Conservation (phyloP, 2,113 vertebrate genomes). For the Poicephalus gulielmi region DNA sequence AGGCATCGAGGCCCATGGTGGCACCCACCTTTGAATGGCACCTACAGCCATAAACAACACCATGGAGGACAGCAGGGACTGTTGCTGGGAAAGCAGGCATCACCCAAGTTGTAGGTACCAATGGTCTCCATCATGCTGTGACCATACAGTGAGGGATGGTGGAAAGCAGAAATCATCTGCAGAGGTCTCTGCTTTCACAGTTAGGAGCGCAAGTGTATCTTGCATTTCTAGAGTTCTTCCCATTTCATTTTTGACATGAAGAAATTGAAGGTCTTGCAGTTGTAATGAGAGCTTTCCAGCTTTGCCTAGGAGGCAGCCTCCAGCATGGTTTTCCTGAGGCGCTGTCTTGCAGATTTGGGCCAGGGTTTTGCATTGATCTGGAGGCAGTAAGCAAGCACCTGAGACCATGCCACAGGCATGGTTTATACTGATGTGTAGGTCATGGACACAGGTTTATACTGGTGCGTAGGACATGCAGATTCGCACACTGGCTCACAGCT, state of each 20-base stretch:
- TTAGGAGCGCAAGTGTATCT: neutral
- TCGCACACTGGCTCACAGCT: neutral
- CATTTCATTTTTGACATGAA: neutral
- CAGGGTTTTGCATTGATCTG: neutral
- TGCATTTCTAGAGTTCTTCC: neutral
- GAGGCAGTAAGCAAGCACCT: neutral
- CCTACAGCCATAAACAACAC: rapidly evolving
- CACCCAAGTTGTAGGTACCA: rapidly evolving
- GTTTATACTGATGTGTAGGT: neutral
- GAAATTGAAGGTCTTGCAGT: neutral
- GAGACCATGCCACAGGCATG: neutral
- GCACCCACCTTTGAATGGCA: neutral
- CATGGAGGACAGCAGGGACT: rapidly evolving
- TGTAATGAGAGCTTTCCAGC: neutral
- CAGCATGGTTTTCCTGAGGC: neutral
- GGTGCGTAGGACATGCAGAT: neutral
- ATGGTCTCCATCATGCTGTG: rapidly evolving
- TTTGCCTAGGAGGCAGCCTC: neutral
- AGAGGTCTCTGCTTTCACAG: neutral
- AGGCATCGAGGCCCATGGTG: rapidly evolving
- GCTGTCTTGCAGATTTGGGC: neutral
- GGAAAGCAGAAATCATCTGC: neutral
- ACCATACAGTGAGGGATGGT: rapidly evolving
- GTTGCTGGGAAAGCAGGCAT: rapidly evolving
- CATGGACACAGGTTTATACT: neutral